These are phyloP conservation scores for Euwallacea similis DNA, from an alignment of 1,140 invertebrate genomes.

Conservation along the genomic window DNA sequence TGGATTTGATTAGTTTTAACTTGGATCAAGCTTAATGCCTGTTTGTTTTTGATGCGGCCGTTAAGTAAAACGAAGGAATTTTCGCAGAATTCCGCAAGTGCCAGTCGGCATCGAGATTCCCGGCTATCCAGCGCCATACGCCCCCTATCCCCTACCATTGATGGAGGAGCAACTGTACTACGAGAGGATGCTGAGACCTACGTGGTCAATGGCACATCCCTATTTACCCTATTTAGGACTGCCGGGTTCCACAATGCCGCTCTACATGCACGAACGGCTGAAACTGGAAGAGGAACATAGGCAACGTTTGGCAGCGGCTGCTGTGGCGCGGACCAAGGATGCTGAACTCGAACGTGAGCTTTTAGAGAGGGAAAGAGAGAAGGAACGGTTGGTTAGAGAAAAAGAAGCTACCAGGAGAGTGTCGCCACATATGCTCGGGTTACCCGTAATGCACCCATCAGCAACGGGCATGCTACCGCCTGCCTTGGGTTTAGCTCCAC, in stretches of 20 bases:
- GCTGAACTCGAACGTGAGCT: constrained; percentile 58
- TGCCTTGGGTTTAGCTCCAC: constrained; percentile 40
- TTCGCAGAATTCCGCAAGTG: constrained; percentile 40
- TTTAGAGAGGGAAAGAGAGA: constrained; percentile 53
- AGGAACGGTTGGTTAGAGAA: constrained; percentile 52
- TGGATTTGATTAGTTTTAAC: too few species aligned
- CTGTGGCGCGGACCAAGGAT: constrained; percentile 56
- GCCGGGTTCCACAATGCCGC: constrained; percentile 57
- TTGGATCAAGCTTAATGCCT: not conserved
- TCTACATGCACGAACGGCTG: constrained; percentile 66
- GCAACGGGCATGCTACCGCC: constrained; percentile 47
- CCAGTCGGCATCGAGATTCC: constrained; percentile 49
- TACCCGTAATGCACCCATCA: constrained; percentile 46
- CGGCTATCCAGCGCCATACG: constrained; percentile 46
- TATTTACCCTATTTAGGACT: constrained; percentile 56
- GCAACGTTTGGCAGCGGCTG: constrained; percentile 51
- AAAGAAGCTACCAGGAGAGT: constrained; percentile 47
- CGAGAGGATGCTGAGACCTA: constrained; percentile 72
- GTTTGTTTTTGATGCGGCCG: constrained; percentile 34
- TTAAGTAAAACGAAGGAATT: too few species aligned
- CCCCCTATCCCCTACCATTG: constrained; percentile 50
- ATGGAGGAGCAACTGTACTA: constrained; percentile 78
- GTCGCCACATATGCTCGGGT: constrained; percentile 46
- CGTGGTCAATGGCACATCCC: constrained; percentile 60
- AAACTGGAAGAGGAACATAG: constrained; percentile 70